These are phyloP conservation scores for Cromileptes altivelis DNA, from an alignment of 2,113 vertebrate genomes.

Conservation along the genomic window DNA sequence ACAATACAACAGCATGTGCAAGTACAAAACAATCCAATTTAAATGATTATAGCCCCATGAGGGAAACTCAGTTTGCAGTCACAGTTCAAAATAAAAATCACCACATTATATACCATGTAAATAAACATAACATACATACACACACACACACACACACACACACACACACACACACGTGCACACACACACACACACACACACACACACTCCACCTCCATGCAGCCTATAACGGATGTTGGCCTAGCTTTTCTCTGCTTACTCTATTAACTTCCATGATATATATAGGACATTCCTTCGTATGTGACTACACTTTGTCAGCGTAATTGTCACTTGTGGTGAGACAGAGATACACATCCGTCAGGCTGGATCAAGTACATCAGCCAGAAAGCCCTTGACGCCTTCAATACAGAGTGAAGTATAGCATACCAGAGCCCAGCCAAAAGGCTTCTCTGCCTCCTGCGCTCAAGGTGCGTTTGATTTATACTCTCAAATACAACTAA, in stretches of 20 bases:
- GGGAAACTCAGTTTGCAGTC: conserved; percentile 9
- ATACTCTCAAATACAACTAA: conserved; percentile 12
- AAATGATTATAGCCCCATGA: conserved; percentile 33
- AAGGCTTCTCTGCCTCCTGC: conserved; percentile 14
- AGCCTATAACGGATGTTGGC: background rate
- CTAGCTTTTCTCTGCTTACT: conserved; percentile 20
- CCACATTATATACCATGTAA: background rate
- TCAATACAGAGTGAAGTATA: conserved; percentile 49
- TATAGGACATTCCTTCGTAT: conserved; percentile 31
- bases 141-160: background rate
- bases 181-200: background rate
- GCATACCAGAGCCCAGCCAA: background rate
- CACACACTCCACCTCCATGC: background rate
- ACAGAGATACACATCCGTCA: conserved; percentile 48
- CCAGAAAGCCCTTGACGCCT: conserved; percentile 41
- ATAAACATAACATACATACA: background rate
- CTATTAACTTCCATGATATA: conserved; percentile 45
- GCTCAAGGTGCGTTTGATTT: conserved; percentile 51
- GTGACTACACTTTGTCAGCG: conserved; percentile 49
- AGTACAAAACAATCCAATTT: conserved; percentile 25
- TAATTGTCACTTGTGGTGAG: conserved; percentile 51
- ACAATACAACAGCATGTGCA: background rate
- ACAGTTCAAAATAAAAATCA: conserved; percentile 40
- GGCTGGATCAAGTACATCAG: conserved; percentile 31
- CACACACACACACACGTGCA: background rate